phyloP scores from a whole-genome alignment of 2,797 vertebrate species.

The Argentina silus region DNA sequence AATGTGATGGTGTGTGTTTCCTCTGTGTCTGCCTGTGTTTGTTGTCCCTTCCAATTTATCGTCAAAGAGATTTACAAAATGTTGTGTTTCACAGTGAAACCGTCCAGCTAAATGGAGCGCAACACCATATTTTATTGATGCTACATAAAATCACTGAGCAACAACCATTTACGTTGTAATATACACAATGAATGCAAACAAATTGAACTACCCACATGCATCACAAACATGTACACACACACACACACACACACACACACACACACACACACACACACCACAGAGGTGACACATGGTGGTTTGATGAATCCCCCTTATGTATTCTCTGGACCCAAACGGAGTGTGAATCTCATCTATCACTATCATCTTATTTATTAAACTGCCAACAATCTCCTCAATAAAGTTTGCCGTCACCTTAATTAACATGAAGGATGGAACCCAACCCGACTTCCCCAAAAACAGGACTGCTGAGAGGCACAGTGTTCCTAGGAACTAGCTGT shows the following conservation, averaged over 20 bases:
- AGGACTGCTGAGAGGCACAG: constrained; percentile 44
- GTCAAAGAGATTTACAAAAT: constrained; percentile 59
- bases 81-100: constrained; percentile 55
- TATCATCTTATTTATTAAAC: constrained; percentile 77
- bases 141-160: constrained; percentile 74
- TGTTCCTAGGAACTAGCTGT: constrained; percentile 52
- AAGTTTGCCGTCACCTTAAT: constrained; percentile 79
- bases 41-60: constrained; percentile 53
- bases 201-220: too few species aligned
- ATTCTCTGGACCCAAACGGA: constrained; percentile 64
- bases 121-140: constrained; percentile 77
- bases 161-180: constrained; percentile 67
- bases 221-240: background rate
- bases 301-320: constrained; percentile 65
- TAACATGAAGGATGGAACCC: constrained; percentile 76
- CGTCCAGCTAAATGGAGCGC: constrained; percentile 67
- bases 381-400: constrained; percentile 68
- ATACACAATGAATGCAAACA: background rate
- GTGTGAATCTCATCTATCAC: constrained; percentile 75
- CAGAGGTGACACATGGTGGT: constrained; percentile 52
- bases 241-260: constrained; percentile 7
- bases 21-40: too few species aligned
- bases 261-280: constrained; percentile 10
- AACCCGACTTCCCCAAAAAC: constrained; percentile 35
- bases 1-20: too few species aligned